Conservation (phyloP, 2,797 vertebrate genomes). For the Gallinago solitaria region DNA sequence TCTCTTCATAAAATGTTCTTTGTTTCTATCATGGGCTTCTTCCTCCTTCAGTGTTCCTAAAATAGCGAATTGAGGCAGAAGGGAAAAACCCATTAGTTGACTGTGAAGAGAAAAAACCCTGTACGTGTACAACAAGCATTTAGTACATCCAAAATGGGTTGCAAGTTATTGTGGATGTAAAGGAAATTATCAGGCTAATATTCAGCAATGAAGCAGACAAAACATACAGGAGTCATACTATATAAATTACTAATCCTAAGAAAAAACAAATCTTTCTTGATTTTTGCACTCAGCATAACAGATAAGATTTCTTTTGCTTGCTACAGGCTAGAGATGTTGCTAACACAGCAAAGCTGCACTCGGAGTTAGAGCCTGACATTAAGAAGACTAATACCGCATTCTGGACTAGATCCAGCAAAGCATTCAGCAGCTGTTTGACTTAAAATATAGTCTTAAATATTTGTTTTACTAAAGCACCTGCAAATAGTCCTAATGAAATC, state of each 20-base stretch:
- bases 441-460: background rate
- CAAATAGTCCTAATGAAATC: background rate
- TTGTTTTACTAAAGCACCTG: background rate
- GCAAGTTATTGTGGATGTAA: background rate
- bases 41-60: background rate
- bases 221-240: background rate
- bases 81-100: background rate
- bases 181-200: background rate
- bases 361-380: background rate
- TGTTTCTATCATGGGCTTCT: background rate
- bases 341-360: background rate
- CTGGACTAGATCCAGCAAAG: background rate
- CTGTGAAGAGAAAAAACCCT: fast-evolving
- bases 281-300: background rate
- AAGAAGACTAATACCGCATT: background rate
- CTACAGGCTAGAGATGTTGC: background rate
- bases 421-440: background rate
- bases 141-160: background rate
- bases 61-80: background rate
- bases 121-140: background rate
- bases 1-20: background rate
- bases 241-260: background rate
- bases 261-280: background rate
- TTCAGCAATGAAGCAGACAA: background rate
- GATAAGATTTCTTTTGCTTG: background rate